These are phyloP conservation scores for Uria lomvia DNA, from an alignment of 2,113 vertebrate genomes.

Conservation along the genomic window DNA sequence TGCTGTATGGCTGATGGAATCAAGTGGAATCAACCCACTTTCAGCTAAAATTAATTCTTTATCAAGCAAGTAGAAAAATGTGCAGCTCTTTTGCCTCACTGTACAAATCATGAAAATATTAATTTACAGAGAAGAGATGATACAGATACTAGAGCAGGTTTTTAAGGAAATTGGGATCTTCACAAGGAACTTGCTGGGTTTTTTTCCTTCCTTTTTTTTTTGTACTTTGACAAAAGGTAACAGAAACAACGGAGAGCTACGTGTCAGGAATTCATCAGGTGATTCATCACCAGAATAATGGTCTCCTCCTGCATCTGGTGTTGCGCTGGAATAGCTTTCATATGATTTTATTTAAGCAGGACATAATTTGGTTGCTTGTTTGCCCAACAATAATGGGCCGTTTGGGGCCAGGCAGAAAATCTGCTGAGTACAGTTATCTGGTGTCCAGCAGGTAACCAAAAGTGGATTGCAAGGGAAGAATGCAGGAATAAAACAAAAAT, in stretches of 20 bases:
- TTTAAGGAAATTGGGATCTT: neutral
- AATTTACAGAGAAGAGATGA: neutral
- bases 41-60: neutral
- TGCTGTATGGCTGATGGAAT: neutral
- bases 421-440: neutral
- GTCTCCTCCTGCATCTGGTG: neutral
- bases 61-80: neutral
- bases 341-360: neutral
- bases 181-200: neutral
- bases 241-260: neutral
- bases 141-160: neutral
- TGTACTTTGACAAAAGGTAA: neutral
- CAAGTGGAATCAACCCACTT: neutral
- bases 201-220: neutral
- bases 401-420: neutral
- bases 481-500: neutral
- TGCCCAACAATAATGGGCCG: neutral
- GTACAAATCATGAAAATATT: neutral
- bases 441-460: neutral
- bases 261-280: neutral
- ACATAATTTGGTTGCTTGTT: neutral
- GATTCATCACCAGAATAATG: neutral
- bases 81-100: neutral
- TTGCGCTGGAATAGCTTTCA: neutral
- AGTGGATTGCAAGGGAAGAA: neutral